Conservation (phyloP, 2,888 invertebrate genomes). For the Tinea pellionella region DNA sequence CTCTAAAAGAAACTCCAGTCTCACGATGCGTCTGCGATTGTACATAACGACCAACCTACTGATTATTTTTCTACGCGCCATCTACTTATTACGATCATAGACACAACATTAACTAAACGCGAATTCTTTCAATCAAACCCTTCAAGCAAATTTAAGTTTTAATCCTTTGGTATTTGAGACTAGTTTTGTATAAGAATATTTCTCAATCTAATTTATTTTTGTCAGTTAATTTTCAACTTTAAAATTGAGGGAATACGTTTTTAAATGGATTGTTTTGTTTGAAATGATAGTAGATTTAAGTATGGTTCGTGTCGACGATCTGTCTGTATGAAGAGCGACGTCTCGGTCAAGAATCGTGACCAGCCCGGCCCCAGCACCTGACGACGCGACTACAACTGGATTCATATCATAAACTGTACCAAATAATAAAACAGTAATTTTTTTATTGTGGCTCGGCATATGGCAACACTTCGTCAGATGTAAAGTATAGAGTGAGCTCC, state of each 20-base stretch:
- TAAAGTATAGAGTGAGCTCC: no score
- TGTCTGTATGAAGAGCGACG: slow-evolving; percentile 14
- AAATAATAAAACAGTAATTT: not conserved
- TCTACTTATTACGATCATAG: slow-evolving; percentile 69
- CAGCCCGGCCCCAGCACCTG: slow-evolving; percentile 61
- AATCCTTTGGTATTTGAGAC: no score
- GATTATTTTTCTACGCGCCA: slow-evolving; percentile 70
- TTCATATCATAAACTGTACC: slow-evolving; percentile 6
- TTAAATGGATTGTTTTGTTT: slow-evolving; percentile 21
- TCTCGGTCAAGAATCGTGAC: slow-evolving; percentile 66
- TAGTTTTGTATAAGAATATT: not conserved
- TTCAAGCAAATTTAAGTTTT: not conserved
- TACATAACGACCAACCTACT: slow-evolving; percentile 27
- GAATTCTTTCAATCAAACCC: slow-evolving; percentile 33
- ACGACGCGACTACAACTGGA: slow-evolving; percentile 30
- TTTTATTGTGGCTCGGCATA: no score
- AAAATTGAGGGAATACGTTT: slow-evolving; percentile 19
- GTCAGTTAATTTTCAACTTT: slow-evolving; percentile 21
- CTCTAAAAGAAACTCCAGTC: not conserved
- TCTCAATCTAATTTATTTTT: slow-evolving; percentile 19
- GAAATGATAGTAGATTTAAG: slow-evolving; percentile 17
- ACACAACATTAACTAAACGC: slow-evolving; percentile 60
- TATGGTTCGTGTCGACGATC: slow-evolving; percentile 11
- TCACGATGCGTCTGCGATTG: slow-evolving; percentile 60
- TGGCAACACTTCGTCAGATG: no score